Evolutionary conservation across 2,113 vertebrate species (phyloP), one percentile per base, ranked within the genome.

Genomic region (Passer montanus): DNA sequence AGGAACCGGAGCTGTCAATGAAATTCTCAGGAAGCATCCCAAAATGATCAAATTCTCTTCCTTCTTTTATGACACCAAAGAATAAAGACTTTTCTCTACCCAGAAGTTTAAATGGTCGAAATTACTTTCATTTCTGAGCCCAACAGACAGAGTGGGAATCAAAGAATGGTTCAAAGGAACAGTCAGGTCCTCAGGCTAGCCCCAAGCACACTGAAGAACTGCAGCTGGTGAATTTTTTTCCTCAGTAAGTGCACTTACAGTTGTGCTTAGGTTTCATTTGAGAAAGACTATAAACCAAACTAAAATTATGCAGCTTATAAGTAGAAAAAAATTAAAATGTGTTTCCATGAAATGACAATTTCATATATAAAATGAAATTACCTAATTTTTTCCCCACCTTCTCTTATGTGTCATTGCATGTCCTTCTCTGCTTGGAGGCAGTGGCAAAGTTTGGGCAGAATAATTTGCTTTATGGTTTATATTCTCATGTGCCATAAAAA

Each of bases 131-230:
- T 90, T 97, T 96, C 58, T 17, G 46, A 95, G 55, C 52, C 70
- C 88, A 90, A 76, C 67, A 78, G 77, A 89, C 31, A 78, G 87
- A 89, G 46, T 28, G 47, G 91, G 89, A 96, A 96, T 97, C 93
- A 93, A 97, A 96, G 92, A 4, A 58, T 19, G 76, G 84, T 94
- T 97, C 93, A 95, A 84, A 96, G 84, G 84, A 96, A 87, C 88
- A 94, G 31, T 1, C 35, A 62, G 59, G 31, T 97, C 86, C 96
- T 94, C 70, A 35, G 86, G 94, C 91, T 62, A 94, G 96, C 94
- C 89, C 84, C 90, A 90, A 92, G 95, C 93, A 96, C 84, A 41
- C 41, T 23, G 39, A 64, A n/a, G 44, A 84, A 76, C 79, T 66
- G 56, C 82, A 76, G 67, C 89, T 96, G 89, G 39, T 81, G 84